Conservation (phyloP, 2,113 vertebrate genomes). For the Ptychochromis oligacanthus region DNA sequence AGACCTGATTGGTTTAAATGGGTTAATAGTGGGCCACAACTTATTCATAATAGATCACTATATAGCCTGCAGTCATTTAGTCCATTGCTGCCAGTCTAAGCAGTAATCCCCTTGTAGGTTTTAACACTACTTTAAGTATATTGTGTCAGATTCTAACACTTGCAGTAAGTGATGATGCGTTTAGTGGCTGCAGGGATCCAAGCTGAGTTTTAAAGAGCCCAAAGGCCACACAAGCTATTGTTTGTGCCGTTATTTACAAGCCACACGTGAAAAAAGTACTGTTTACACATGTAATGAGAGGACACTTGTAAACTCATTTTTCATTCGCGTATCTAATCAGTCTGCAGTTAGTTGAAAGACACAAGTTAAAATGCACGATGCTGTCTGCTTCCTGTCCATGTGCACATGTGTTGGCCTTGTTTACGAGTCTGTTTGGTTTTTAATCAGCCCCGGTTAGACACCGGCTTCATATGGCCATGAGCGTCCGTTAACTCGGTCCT, state of each 20-base stretch:
- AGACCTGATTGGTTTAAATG: conserved; percentile 48
- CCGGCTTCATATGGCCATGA: conserved; percentile 63
- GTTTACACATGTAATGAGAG: background rate
- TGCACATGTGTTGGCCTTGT: conserved; percentile 66
- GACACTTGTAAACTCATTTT: background rate
- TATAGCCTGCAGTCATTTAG: conserved; percentile 64
- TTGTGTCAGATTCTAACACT: conserved; percentile 39
- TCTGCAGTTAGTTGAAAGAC: background rate
- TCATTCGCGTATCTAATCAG: background rate
- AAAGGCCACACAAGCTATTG: background rate
- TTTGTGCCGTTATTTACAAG: background rate
- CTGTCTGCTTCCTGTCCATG: conserved; percentile 34
- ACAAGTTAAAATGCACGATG: background rate
- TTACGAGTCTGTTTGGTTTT: conserved; percentile 62
- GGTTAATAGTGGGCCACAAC: conserved; percentile 46
- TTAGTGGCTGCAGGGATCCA: conserved; percentile 14
- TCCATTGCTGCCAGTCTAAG: conserved; percentile 37
- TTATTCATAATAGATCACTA: conserved; percentile 59
- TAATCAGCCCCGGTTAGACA: conserved; percentile 60
- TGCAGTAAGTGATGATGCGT: conserved; percentile 9
- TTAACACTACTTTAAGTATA: conserved; percentile 26
- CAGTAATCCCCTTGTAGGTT: conserved; percentile 40
- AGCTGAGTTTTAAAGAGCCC: conserved; percentile 7
- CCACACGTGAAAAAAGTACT: background rate
- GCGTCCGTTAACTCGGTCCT: conserved; percentile 71